Evolutionary conservation across 2,888 invertebrate species (phyloP).

Genomic region (Mechanitis messenoides): DNA sequence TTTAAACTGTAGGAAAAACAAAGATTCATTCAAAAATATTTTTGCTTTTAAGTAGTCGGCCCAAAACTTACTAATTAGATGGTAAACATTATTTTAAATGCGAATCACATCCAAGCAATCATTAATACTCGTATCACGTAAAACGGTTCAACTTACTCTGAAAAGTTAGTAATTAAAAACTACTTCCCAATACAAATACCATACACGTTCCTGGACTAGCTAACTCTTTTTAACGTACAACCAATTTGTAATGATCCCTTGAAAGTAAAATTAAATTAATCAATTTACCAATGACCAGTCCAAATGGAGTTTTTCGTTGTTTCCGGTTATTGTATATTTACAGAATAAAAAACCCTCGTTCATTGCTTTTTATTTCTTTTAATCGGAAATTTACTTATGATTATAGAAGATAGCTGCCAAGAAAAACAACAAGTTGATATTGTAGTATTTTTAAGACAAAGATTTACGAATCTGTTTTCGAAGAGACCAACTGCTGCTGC

Average conservation of each 20-base stretch:
- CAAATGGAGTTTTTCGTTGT: too few relatives aligned
- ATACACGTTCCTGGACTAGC: slow-evolving; percentile 10
- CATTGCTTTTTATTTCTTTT: neutral
- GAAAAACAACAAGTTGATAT: neutral
- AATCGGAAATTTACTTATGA: neutral
- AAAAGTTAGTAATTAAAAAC: slow-evolving; percentile 31
- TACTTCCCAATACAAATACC: slow-evolving; percentile 17
- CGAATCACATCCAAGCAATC: slow-evolving; percentile 2
- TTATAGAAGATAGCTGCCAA: neutral
- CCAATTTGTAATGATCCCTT: slow-evolving; percentile 6
- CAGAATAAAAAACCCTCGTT: neutral
- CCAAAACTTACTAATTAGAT: neutral
- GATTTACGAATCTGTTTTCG: slow-evolving; percentile 9
- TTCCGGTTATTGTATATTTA: neutral
- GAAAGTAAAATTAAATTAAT: slow-evolving; percentile 14
- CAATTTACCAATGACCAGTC: neutral
- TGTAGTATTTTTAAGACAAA: neutral
- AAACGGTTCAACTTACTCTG: slow-evolving; percentile 17
- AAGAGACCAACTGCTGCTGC: slow-evolving; percentile 16
- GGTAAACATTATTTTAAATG: neutral
- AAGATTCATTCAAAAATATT: too few relatives aligned
- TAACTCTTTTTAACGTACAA: slow-evolving; percentile 4
- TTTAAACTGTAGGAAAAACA: too few relatives aligned
- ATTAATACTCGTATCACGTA: slow-evolving; percentile 20
- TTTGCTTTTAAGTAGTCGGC: too few relatives aligned